A percentile compares a stretch with the other conserved stretches of the same genome.
Evolutionary conservation across 2,888 invertebrate species (phyloP).

Genomic region (Siphlonurus alternatus): DNA sequence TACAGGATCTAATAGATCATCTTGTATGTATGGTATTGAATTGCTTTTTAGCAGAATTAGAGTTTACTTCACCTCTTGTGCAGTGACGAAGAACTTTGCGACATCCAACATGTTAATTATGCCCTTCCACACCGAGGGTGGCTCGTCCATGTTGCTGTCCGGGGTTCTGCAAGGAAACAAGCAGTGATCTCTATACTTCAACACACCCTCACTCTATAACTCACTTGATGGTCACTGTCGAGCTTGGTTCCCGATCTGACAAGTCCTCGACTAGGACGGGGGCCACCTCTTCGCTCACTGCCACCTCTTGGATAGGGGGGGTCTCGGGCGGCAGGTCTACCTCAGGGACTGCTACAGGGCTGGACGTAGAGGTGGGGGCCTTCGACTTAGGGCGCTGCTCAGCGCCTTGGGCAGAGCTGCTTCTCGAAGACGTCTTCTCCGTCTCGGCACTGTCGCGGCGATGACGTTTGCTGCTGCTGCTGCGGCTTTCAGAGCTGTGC

Average conservation of each 20-base stretch:
- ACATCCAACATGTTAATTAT: slow-evolving; percentile 82
- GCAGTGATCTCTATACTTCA: too few species aligned
- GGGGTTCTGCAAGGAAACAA: slow-evolving; percentile 8
- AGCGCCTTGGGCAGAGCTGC: background rate
- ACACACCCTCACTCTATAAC: too few species aligned
- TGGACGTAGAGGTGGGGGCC: background rate
- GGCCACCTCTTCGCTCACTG: slow-evolving; percentile 9
- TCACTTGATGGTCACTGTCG: slow-evolving; percentile 49
- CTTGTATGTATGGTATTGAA: too few species aligned
- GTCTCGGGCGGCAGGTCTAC: background rate
- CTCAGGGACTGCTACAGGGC: background rate
- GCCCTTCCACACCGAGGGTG: slow-evolving; percentile 57
- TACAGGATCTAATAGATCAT: too few species aligned
- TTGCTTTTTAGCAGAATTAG: too few species aligned
- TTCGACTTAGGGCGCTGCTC: slow-evolving; percentile 7
- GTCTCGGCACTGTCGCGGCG: background rate
- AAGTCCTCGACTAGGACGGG: slow-evolving; percentile 14
- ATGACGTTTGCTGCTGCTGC: background rate
- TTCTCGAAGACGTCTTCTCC: background rate
- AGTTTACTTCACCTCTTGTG: slow-evolving; percentile 63
- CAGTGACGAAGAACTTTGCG: slow-evolving; percentile 67
- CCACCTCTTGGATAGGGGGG: slow-evolving; percentile 1
- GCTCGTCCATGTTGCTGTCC: slow-evolving; percentile 21
- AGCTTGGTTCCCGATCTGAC: slow-evolving; percentile 57
- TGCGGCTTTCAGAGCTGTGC: background rate